These are phyloP conservation scores for Gymnocephalus cernua DNA, from an alignment of 2,113 vertebrate genomes.

Conservation along the genomic window DNA sequence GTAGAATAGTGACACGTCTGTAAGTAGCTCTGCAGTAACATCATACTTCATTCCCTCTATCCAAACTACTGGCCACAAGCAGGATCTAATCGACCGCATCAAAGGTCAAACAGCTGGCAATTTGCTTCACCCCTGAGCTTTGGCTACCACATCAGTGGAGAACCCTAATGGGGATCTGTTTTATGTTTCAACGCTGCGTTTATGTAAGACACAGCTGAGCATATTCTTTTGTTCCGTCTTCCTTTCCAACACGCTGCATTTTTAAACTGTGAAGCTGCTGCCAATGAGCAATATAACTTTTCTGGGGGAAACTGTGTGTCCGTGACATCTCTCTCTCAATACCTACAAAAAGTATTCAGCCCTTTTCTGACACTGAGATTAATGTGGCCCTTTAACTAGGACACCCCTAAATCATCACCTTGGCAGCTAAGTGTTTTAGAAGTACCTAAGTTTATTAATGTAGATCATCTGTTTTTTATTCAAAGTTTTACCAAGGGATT, in stretches of 20 bases:
- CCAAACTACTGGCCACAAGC: conserved; percentile 16
- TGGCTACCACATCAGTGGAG: conserved; percentile 6
- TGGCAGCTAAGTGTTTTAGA: not conserved
- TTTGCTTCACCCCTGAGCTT: conserved; percentile 21
- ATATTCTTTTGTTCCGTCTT: not conserved
- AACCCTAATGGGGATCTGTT: conserved; percentile 6
- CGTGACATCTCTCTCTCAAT: too few relatives aligned
- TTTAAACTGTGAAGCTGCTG: conserved; percentile 5
- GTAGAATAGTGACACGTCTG: conserved; percentile 10
- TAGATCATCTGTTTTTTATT: not conserved
- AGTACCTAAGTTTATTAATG: not conserved
- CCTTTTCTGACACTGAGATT: not conserved
- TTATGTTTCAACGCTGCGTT: conserved; percentile 24
- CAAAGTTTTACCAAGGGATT: not conserved
- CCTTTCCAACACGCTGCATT: not conserved
- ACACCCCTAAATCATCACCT: not conserved
- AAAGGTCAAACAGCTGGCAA: conserved; percentile 25
- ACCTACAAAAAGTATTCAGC: not conserved
- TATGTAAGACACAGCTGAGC: not conserved
- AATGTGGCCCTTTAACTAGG: not conserved
- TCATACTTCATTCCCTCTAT: not conserved
- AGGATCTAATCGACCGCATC: not conserved
- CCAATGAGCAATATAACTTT: not conserved
- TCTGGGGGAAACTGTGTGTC: not conserved
- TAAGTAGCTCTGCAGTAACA: not conserved